phyloP scores from a whole-genome alignment of 2,888 invertebrate species.

The Philonicus albiceps region DNA sequence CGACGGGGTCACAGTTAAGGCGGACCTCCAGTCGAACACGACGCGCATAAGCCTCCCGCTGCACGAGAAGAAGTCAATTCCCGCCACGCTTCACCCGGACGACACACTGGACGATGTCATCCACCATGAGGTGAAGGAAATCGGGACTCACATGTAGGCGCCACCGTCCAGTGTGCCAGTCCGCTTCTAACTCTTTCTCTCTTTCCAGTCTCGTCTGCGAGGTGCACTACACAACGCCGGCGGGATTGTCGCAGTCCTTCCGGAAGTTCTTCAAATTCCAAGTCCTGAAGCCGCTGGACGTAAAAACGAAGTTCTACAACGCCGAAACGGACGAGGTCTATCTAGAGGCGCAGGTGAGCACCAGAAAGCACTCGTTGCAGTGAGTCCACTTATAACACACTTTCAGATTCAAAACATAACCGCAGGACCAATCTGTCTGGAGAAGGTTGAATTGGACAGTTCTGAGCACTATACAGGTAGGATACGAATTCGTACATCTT shows the following conservation, averaged over 20 bases:
- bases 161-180: neutral
- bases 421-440: conserved; percentile 88
- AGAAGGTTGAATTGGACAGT: conserved; percentile 92
- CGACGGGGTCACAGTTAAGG: conserved; percentile 67
- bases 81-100: conserved; percentile 73
- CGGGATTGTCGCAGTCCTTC: conserved; percentile 81
- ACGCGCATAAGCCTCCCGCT: conserved; percentile 85
- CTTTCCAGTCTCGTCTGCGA: conserved; percentile 87
- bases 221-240: conserved; percentile 85
- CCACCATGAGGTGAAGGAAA: conserved; percentile 99
- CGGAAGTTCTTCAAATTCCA: conserved; percentile 98
- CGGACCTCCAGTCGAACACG: conserved; percentile 91
- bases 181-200: neutral
- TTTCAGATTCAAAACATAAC: conserved; percentile 90
- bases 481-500: too few species aligned
- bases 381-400: neutral
- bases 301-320: conserved; percentile 98
- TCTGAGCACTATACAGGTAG: conserved; percentile 83
- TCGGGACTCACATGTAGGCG: conserved; percentile 93
- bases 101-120: conserved; percentile 94
- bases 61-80: conserved; percentile 70
- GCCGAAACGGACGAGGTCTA: conserved; percentile 83
- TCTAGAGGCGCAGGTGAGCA: conserved; percentile 71
- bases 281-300: conserved; percentile 97
- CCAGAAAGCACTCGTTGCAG: neutral